These are phyloP conservation scores for Oxyteleia sp. DNA, from an alignment of 2,888 invertebrate species.

Conservation along the genomic window DNA sequence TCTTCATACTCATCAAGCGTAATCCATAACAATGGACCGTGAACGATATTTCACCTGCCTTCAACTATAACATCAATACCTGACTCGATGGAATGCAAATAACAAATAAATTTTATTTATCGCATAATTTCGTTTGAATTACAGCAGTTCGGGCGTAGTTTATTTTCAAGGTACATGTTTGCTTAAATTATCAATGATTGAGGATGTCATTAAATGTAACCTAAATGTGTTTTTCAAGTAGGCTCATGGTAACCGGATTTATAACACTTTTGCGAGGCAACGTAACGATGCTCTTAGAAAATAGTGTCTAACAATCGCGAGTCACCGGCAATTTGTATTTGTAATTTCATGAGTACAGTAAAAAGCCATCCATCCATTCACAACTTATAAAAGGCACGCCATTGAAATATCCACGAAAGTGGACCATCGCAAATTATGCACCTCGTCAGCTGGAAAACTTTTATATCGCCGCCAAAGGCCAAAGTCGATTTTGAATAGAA, in stretches of 20 bases:
- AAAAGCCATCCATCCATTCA: conserved; percentile 72
- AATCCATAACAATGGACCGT: no score
- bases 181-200: conserved; percentile 61
- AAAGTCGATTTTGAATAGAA: conserved; percentile 60
- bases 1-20: conserved; percentile 24
- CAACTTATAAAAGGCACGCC: conserved; percentile 71
- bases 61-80: background rate
- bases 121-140: conserved; percentile 27
- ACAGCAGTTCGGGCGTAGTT: conserved; percentile 18
- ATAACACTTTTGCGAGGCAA: conserved; percentile 67
- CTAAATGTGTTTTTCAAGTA: conserved; percentile 71
- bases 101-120: conserved; percentile 37
- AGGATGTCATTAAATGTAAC: conserved; percentile 70
- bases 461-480: conserved; percentile 64
- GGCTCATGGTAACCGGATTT: conserved; percentile 70
- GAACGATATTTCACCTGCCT: conserved; percentile 28
- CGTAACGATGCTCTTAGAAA: conserved; percentile 73
- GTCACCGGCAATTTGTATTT: conserved; percentile 74
- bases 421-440: conserved; percentile 72
- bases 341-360: conserved; percentile 73
- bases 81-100: conserved; percentile 30
- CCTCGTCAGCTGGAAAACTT: conserved; percentile 67
- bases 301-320: conserved; percentile 73
- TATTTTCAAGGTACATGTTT: conserved; percentile 38
- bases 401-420: conserved; percentile 72